Base-by-base conservation (phyloP, 2,888 invertebrate species). In the Drosophila subsilvestris region DNA sequence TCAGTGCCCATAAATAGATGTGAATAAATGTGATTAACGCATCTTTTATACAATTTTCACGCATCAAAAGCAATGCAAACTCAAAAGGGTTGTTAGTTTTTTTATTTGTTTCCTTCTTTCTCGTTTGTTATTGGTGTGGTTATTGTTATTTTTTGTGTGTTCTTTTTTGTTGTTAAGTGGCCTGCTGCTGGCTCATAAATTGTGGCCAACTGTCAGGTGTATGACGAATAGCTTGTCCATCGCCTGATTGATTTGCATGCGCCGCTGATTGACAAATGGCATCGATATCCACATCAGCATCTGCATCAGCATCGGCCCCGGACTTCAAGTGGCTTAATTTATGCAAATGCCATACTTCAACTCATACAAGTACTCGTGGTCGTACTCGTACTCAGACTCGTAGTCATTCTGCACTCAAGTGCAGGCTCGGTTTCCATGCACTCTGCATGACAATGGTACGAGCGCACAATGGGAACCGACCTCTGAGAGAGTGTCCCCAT, bases 301-400 rank as follows among this genome's bases (percentile, higher is more conserved):
- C 65, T 12, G 25, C 42, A 57, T 57, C 55, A 18, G 18, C 50
- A 29, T 55, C 65, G n/a, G 22, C 29, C 53, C 44, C 60, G 57
- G 57, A 56, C 73, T 62, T 48, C 89, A 89, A 89, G 83, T 87
- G 89, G 82, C 84, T 84, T 89, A 87, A 89, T 89, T 74, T 83
- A 83, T 83, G 83, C 80, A 74, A 83, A 83, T 83, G 76, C 74
- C 37, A 37, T 5, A 37, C 37, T 37, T 57, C 43, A 48, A 49
- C 55, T 59, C 42, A 49, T 27, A 53, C 55, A 3, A 27, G 27
- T 27, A 9, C 9, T 1, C 8, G 27, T 27, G 2, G 2, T 1
- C 8, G 27, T 27, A 27, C 2, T 9, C 8, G 9, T 9, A 27
- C 27, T 27, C 8, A 3, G 9, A 70, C 68, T 83, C 63, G 27